These are phyloP conservation scores for Meles meles DNA, from an alignment of 2,113 vertebrate species.

Conservation along the genomic window DNA sequence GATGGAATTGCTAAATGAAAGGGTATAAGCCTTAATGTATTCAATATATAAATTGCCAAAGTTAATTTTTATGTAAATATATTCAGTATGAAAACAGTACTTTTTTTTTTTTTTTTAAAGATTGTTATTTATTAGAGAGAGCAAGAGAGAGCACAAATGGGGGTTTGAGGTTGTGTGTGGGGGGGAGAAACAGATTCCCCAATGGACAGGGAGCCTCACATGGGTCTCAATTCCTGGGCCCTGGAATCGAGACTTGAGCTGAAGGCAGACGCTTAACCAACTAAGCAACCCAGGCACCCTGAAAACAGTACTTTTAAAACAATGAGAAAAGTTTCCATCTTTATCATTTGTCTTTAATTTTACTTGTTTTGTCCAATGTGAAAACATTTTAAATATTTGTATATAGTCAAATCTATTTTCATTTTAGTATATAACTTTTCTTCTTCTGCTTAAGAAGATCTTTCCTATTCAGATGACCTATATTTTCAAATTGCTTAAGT, in stretches of 20 bases:
- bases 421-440: neutral
- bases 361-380: neutral
- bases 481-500: neutral
- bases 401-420: neutral
- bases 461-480: neutral
- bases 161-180: too few relatives aligned
- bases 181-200: too few relatives aligned
- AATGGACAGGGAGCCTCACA: too few relatives aligned
- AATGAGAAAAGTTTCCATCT: neutral
- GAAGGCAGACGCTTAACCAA: too few relatives aligned
- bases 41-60: neutral
- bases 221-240: too few relatives aligned
- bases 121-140: too few relatives aligned
- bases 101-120: neutral
- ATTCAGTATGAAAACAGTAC: neutral
- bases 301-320: neutral
- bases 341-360: conserved; percentile 2
- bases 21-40: neutral
- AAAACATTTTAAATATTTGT: neutral
- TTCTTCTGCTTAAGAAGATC: neutral
- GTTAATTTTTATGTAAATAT: neutral
- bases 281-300: neutral
- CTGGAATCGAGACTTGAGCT: too few relatives aligned
- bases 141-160: too few relatives aligned
- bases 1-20: neutral